A percentile compares a stretch with the other conserved stretches of the same genome.
phyloP scores from a whole-genome alignment of 2,888 invertebrate genomes.

The Argyresthia albistria region DNA sequence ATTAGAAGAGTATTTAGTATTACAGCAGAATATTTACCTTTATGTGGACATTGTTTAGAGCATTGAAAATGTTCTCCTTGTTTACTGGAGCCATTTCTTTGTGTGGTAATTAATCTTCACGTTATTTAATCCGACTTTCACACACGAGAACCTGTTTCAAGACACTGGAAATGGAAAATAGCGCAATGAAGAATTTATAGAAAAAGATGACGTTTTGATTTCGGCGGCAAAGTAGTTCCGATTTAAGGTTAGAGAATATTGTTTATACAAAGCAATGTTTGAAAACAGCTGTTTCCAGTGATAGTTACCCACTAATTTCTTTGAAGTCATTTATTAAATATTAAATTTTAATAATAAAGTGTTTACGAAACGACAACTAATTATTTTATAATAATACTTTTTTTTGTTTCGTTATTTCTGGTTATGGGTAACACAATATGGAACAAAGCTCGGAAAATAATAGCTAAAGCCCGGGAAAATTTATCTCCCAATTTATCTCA shows the following conservation, averaged over 20 bases:
- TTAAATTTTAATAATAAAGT: too few relatives aligned
- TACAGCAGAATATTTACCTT: constrained; percentile 26
- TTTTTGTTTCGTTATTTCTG: too few relatives aligned
- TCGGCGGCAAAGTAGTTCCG: constrained; percentile 12
- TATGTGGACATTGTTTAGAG: constrained; percentile 48
- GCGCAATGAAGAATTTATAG: neutral
- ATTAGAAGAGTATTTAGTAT: neutral
- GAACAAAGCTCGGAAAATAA: neutral
- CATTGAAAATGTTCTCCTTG: constrained; percentile 55
- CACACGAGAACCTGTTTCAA: neutral
- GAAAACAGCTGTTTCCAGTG: too few relatives aligned
- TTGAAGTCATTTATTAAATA: too few relatives aligned
- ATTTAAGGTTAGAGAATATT: neutral
- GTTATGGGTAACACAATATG: neutral
- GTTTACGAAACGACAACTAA: too few relatives aligned
- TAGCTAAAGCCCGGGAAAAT: neutral
- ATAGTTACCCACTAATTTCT: too few relatives aligned
- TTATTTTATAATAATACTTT: too few relatives aligned
- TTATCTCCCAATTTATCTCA: neutral
- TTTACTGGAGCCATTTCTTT: constrained; percentile 35
- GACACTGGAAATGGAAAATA: neutral
- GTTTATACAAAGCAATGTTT: neutral
- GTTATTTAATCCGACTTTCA: neutral
- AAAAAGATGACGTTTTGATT: neutral
- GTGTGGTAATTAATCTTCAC: too few relatives aligned